Percentiles rank a stretch among this genome's conserved stretches.
These are phyloP conservation scores for Prorops nasuta DNA, from an alignment of 1,140 invertebrate species.

Conservation along the genomic window DNA sequence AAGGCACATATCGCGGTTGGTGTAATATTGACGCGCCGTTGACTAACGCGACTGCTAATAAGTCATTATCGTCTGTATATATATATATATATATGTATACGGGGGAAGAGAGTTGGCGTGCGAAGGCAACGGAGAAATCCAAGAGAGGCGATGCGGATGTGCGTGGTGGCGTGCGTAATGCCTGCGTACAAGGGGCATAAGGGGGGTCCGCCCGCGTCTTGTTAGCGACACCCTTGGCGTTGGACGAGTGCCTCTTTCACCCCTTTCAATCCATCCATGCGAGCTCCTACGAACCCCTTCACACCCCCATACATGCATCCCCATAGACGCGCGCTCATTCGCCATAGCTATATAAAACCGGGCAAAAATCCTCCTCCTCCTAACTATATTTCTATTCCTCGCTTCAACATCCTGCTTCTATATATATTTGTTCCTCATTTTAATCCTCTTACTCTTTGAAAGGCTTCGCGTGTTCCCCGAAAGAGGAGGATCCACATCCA, in stretches of 20 bases:
- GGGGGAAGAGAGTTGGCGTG: slow-evolving; percentile 13
- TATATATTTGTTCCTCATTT: too few species aligned
- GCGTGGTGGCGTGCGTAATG: slow-evolving; percentile 24
- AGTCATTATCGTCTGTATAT: slow-evolving; percentile 47
- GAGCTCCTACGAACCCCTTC: neutral
- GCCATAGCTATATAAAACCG: too few species aligned
- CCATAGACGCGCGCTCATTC: slow-evolving; percentile 1
- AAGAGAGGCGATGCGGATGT: slow-evolving; percentile 16
- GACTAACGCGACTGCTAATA: slow-evolving; percentile 47
- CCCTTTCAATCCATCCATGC: slow-evolving; percentile 14
- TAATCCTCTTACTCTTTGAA: too few species aligned
- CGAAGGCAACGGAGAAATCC: slow-evolving; percentile 1
- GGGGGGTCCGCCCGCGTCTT: too few species aligned
- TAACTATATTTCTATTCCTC: too few species aligned
- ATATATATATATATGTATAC: too few species aligned
- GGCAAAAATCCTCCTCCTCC: too few species aligned
- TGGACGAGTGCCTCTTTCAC: slow-evolving; percentile 51
- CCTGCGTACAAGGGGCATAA: slow-evolving; percentile 21
- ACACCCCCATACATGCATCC: slow-evolving; percentile 10
- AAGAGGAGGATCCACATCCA: too few species aligned
- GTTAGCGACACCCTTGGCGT: slow-evolving; percentile 57
- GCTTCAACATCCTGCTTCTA: too few species aligned
- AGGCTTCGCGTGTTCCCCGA: too few species aligned
- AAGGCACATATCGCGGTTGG: too few species aligned
- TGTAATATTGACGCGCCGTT: slow-evolving; percentile 39